Evolutionary conservation across 2,888 invertebrate species (phyloP), one percentile per base, ranked within the genome.

Genomic region (Brassicogethes aeneus): DNA sequence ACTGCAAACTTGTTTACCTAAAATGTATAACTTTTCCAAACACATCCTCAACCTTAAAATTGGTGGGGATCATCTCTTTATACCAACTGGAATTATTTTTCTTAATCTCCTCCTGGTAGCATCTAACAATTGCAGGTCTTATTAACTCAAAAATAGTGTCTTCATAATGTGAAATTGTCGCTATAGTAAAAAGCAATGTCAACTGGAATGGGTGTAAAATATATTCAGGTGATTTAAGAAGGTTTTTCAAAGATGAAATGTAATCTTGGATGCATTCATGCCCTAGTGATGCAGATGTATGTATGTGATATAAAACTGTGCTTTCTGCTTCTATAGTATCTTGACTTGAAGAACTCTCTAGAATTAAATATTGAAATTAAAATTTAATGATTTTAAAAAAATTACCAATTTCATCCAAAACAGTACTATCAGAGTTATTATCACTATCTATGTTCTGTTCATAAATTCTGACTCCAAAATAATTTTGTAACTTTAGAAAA

Each of bases 131-230:
- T 32, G 59, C 52, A 29, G 56, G 53, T 43, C 61, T 54, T 16
- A 69, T 57, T 45, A 71, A 64, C 41, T 71, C 70, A 50, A 66
- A 64, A 17, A 62, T 62, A 42, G 57, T 62, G 38, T 73, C 70
- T 55, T 74, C 71, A 48, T 71, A 71, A 40, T 62, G 57, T 5
- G 62, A 48, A 34, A 74, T 62, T 42, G 66, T 67, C 1, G 73
- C 70, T 12, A 75, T 60, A n/a, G 70, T 65, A 10, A 81, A 63
- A 13, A 80, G 61, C 10, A 77, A 70, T 43, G 77, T 74, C n/a
- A 80, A 61, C 46, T 79, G 70, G 56, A 82, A 82, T 1, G 80
- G 76, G 48, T 79, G 75, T 16, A 82, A 59, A 33, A 79, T 61
- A 38, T 73, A 71, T 56, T 80, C 77, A 0, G 80, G 78, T 40